A percentile compares a stretch with the other conserved stretches of the same genome.
phyloP scores from a whole-genome alignment of 2,797 vertebrate species.

The Neopelma chrysocephalum region DNA sequence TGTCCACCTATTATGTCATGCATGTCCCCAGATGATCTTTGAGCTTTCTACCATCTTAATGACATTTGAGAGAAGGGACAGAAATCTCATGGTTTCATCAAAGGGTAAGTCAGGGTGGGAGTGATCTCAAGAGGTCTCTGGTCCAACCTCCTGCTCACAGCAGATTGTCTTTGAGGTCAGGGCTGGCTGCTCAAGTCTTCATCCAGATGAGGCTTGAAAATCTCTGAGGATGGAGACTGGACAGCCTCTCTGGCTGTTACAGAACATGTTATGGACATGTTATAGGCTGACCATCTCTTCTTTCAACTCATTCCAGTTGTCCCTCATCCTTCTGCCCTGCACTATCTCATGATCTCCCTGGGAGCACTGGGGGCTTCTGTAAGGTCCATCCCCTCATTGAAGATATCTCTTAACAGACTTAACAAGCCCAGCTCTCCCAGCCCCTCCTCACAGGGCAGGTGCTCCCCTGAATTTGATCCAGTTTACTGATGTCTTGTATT shows the following conservation, averaged over 20 bases:
- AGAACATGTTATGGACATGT: too few species aligned
- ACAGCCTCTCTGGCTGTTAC: background rate
- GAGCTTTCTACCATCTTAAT: background rate
- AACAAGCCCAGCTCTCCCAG: background rate
- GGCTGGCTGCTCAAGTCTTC: background rate
- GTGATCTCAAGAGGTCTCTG: background rate
- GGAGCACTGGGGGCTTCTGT: background rate
- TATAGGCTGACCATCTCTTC: background rate
- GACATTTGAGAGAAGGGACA: background rate
- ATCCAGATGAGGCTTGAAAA: background rate
- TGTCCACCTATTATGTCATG: background rate
- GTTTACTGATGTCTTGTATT: background rate
- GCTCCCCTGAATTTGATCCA: background rate
- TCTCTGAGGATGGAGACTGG: background rate
- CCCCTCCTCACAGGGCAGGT: background rate
- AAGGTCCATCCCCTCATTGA: rapidly evolving
- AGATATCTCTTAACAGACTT: background rate
- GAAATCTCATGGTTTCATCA: background rate
- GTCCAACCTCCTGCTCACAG: background rate
- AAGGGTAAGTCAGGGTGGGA: background rate
- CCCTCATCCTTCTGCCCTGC: background rate
- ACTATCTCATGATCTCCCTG: background rate
- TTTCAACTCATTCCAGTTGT: background rate
- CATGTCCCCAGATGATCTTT: background rate
- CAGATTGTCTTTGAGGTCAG: background rate